These are phyloP conservation scores for Rhorus exstirpatorius DNA, from an alignment of 2,888 invertebrate genomes.

Conservation along the genomic window DNA sequence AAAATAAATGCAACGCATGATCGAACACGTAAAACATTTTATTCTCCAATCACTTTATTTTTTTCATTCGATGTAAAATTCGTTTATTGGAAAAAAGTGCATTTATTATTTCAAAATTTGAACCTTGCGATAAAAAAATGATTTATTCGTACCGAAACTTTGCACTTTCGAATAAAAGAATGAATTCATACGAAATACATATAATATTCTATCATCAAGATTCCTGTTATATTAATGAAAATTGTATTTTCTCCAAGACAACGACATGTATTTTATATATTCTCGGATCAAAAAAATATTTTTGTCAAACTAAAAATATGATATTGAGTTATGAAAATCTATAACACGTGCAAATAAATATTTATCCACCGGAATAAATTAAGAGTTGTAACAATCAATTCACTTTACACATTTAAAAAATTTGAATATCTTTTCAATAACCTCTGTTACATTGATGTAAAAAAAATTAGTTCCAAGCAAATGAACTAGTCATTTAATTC, in stretches of 20 bases:
- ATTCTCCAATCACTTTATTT: conserved; percentile 24
- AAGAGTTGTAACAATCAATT: conserved; percentile 9
- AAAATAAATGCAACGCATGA: conserved; percentile 5
- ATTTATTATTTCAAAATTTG: conserved; percentile 22
- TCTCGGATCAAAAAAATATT: conserved; percentile 22
- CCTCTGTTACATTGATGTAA: conserved; percentile 9
- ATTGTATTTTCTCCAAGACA: conserved; percentile 10
- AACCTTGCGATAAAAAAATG: conserved; percentile 7
- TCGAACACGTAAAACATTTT: conserved; percentile 19
- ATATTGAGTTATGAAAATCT: conserved; percentile 9
- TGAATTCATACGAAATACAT: conserved; percentile 8
- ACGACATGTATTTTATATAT: conserved; percentile 19
- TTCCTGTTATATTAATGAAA: too few species aligned
- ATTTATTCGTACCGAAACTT: too few species aligned
- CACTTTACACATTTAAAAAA: conserved; percentile 3
- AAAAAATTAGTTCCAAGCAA: conserved; percentile 9
- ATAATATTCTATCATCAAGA: conserved; percentile 14
- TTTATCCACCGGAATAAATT: conserved; percentile 1
- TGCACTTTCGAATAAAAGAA: conserved; percentile 9
- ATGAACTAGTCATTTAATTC: conserved; percentile 9
- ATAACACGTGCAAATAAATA: conserved; percentile 1
- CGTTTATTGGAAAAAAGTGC: conserved; percentile 16
- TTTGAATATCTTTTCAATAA: conserved; percentile 16
- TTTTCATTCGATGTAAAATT: conserved; percentile 28
- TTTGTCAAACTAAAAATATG: conserved; percentile 10